phyloP scores from a whole-genome alignment of 53 echinoderm and acorn worm genomes.

The Stichopus horrens region DNA sequence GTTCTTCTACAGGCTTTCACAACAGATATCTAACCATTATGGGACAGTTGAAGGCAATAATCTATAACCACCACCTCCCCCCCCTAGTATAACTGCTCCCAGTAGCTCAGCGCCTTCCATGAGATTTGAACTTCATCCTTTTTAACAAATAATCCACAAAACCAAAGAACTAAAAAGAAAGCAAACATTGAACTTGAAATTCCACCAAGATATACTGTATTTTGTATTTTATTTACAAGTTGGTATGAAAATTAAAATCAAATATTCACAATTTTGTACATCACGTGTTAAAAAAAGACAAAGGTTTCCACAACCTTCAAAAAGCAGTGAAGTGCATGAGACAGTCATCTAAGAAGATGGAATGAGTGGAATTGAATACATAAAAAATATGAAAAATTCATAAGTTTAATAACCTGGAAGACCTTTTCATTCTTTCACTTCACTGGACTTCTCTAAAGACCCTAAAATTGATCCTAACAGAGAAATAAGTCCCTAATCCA shows the following conservation, averaged over 20 bases:
- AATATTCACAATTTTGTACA: slow-evolving; percentile 35
- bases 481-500: too few relatives aligned
- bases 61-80: too few relatives aligned
- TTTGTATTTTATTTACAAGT: slow-evolving; percentile 29
- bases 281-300: slow-evolving; percentile 20
- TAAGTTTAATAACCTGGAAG: neutral
- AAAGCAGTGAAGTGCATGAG: neutral
- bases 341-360: slow-evolving; percentile 8
- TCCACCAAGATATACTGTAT: slow-evolving; percentile 10
- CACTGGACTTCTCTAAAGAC: neutral
- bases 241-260: slow-evolving; percentile 24
- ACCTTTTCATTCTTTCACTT: neutral
- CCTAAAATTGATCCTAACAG: too few relatives aligned
- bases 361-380: slow-evolving; percentile 30
- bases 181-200: neutral
- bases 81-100: too few relatives aligned
- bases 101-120: too few relatives aligned
- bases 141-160: neutral
- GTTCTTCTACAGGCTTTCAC: too few relatives aligned
- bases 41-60: too few relatives aligned
- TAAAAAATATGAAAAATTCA: neutral
- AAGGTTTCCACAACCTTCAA: neutral
- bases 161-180: neutral
- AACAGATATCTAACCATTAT: too few relatives aligned
- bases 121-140: too few relatives aligned